Conservation (phyloP, 2,888 invertebrate genomes). For the Chymomyza fuscimana region DNA sequence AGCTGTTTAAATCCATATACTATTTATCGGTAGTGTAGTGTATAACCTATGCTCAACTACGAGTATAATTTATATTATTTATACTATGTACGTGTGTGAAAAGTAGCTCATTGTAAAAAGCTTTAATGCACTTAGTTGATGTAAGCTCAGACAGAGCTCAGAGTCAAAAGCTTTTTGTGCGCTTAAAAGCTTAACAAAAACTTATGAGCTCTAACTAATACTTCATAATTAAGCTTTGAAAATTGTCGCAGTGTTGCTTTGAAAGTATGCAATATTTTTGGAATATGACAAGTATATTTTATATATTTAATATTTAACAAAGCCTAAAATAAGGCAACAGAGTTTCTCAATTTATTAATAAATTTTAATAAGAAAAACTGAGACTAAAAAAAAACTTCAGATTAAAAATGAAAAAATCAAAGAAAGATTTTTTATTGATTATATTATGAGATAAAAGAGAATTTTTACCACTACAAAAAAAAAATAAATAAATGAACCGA, state of each 20-base stretch:
- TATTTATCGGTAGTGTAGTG: too few relatives aligned
- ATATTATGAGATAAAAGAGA: too few relatives aligned
- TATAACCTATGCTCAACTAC: too few relatives aligned
- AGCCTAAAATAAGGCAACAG: constrained; percentile 38
- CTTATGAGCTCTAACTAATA: background rate
- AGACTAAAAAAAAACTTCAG: background rate
- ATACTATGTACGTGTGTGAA: too few relatives aligned
- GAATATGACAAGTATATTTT: background rate
- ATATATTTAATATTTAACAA: background rate
- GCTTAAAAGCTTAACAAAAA: background rate
- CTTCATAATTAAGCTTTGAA: constrained; percentile 3
- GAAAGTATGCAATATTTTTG: constrained; percentile 36
- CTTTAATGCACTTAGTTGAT: background rate
- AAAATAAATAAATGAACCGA: too few relatives aligned
- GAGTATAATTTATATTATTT: too few relatives aligned
- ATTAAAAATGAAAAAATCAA: too few relatives aligned
- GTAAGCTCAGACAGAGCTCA: background rate
- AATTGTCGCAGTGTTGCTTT: background rate
- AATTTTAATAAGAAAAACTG: background rate
- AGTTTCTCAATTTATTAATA: background rate
- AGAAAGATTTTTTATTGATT: too few relatives aligned
- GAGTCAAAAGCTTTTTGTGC: background rate
- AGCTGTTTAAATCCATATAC: too few relatives aligned
- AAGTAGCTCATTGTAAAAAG: background rate
- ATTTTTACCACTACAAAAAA: too few relatives aligned